These are phyloP conservation scores for Tiaroga cobitis DNA, from an alignment of 2,797 vertebrate species.

Conservation along the genomic window DNA sequence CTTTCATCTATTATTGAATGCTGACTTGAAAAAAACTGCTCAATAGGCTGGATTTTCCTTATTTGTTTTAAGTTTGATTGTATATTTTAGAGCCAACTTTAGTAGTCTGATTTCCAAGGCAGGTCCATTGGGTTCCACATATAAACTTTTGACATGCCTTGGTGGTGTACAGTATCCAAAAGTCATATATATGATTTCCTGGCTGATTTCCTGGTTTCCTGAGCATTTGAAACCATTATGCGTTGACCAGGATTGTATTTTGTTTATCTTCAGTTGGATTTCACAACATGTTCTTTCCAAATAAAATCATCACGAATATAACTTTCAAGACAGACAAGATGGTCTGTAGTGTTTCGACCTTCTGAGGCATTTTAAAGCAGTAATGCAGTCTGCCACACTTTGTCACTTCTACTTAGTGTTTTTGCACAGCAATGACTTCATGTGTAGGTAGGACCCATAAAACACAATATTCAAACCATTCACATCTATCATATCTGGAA, in stretches of 20 bases:
- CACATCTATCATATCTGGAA: conserved; percentile 17
- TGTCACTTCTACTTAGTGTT: conserved; percentile 28
- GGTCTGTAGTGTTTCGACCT: background rate
- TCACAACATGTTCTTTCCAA: no score
- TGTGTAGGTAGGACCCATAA: background rate
- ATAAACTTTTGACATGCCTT: background rate
- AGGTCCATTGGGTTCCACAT: no score
- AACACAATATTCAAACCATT: conserved; percentile 10
- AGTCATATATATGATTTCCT: background rate
- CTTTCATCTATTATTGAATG: no score
- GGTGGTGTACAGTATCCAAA: background rate
- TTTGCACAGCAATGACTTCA: background rate
- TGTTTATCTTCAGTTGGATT: no score
- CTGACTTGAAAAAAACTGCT: no score
- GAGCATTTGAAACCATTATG: background rate
- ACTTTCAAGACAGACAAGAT: no score
- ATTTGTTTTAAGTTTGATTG: no score
- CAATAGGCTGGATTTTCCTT: no score
- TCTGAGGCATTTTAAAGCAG: background rate
- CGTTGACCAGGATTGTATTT: background rate
- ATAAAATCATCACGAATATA: no score
- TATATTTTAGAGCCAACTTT: no score
- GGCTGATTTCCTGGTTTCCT: background rate
- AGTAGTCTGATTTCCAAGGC: no score
- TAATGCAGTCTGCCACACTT: conserved; percentile 23